Evolutionary conservation across 2,888 invertebrate species (phyloP).

Genomic region (Lacanobia wlatinum): DNA sequence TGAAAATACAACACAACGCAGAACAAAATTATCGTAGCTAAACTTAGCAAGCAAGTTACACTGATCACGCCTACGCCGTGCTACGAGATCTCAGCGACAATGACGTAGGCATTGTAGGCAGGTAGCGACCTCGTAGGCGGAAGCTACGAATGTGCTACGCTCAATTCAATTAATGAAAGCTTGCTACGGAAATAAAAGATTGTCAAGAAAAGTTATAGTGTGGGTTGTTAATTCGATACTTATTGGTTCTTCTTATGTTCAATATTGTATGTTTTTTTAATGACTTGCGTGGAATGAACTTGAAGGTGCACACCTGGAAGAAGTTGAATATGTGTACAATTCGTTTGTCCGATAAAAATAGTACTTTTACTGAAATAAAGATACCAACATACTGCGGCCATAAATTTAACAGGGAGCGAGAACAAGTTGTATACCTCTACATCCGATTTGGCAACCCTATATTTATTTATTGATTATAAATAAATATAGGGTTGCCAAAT

Average conservation of each 20-base stretch:
- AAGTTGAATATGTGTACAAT: no score
- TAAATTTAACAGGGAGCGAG: no score
- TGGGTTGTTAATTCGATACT: neutral
- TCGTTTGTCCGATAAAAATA: no score
- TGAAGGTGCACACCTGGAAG: neutral
- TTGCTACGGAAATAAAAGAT: conserved; percentile 7
- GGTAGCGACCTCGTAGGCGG: conserved; percentile 45
- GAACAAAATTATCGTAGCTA: conserved; percentile 7
- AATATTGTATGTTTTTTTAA: neutral
- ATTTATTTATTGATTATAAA: no score
- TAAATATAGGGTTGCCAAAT: no score
- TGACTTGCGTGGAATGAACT: neutral
- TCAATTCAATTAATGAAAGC: conserved; percentile 5
- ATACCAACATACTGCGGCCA: no score
- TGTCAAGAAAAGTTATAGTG: neutral
- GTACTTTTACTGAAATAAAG: no score
- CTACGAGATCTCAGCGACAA: conserved; percentile 41
- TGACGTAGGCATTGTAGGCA: conserved; percentile 24
- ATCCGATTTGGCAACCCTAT: no score
- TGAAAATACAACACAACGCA: no score
- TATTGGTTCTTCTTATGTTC: neutral
- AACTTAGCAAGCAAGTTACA: neutral
- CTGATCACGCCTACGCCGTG: conserved; percentile 31
- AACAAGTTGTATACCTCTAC: no score
- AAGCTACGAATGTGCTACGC: conserved; percentile 56